phyloP scores from a whole-genome alignment of 2,113 vertebrate genomes.

The Microcebus lehilahytsara region DNA sequence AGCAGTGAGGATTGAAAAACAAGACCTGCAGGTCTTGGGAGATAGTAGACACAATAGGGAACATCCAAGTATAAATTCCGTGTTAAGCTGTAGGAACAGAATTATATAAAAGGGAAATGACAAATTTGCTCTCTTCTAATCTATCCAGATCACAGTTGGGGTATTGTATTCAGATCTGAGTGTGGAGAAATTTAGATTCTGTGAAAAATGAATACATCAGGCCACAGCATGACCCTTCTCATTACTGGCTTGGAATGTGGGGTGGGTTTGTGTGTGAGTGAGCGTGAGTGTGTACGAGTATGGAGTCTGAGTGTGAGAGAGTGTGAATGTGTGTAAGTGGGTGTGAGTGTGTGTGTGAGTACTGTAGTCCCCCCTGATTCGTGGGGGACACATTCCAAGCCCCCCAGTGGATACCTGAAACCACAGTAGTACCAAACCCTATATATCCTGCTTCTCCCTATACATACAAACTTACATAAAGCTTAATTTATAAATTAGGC shows the following conservation, averaged over 20 bases:
- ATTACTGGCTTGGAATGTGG: not conserved
- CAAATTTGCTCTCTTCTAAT: not conserved
- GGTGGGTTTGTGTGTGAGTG: too few relatives aligned
- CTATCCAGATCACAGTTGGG: not conserved
- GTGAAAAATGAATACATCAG: not conserved
- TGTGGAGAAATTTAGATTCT: not conserved
- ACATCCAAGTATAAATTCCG: not conserved
- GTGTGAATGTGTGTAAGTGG: not conserved
- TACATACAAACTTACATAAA: not conserved
- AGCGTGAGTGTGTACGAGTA: not conserved
- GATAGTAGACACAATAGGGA: not conserved
- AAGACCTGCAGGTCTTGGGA: not conserved
- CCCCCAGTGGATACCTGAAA: not conserved
- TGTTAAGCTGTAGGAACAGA: not conserved
- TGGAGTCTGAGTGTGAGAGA: not conserved
- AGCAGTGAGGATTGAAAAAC: not conserved
- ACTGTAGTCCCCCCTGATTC: not conserved
- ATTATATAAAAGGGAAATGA: not conserved
- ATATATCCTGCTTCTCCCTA: not conserved
- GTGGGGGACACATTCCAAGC: not conserved
- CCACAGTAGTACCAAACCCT: not conserved
- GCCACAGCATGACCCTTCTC: not conserved
- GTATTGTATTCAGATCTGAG: not conserved
- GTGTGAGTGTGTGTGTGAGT: not conserved
- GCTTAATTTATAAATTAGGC: not conserved